Percentiles rank a stretch among this genome's conserved stretches.
phyloP scores from a whole-genome alignment of 2,797 vertebrate species.

The Leontocebus nigricollis region DNA sequence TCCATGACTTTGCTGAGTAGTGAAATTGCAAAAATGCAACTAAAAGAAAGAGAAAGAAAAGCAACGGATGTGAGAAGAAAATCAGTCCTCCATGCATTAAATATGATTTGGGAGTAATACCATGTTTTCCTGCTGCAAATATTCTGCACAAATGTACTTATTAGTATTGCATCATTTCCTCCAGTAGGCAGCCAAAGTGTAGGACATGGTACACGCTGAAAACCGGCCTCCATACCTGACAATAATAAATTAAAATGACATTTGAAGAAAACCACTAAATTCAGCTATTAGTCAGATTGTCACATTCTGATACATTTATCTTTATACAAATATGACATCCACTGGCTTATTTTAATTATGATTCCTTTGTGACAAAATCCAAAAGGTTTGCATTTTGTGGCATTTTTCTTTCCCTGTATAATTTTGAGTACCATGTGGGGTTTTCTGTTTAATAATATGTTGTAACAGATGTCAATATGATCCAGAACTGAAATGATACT shows the following conservation, averaged over 20 bases:
- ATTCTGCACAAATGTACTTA: background rate
- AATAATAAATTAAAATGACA: background rate
- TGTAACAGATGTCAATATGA: constrained; percentile 64
- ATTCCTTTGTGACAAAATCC: constrained; percentile 42
- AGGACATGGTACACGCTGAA: background rate
- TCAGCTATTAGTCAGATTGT: background rate
- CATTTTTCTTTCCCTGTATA: constrained; percentile 25
- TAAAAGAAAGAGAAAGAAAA: background rate
- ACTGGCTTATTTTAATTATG: constrained; percentile 40
- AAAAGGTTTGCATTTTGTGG: constrained; percentile 54
- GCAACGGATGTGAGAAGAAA: background rate
- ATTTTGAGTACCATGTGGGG: constrained; percentile 12
- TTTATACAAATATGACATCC: constrained; percentile 33
- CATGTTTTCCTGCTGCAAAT: background rate
- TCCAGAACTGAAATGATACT: constrained; percentile 64
- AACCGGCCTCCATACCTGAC: background rate
- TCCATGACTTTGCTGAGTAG: background rate
- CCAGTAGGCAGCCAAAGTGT: background rate
- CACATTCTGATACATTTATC: constrained; percentile 40
- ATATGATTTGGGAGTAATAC: background rate
- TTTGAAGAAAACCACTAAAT: constrained; percentile 40
- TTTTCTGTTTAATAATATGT: constrained; percentile 64
- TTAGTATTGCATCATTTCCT: background rate
- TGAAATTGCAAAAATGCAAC: background rate
- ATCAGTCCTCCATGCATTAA: background rate